A percentile compares a stretch with the other conserved stretches of the same genome.
Conservation (phyloP, 2,113 vertebrate species). For the Scopus umbretta region DNA sequence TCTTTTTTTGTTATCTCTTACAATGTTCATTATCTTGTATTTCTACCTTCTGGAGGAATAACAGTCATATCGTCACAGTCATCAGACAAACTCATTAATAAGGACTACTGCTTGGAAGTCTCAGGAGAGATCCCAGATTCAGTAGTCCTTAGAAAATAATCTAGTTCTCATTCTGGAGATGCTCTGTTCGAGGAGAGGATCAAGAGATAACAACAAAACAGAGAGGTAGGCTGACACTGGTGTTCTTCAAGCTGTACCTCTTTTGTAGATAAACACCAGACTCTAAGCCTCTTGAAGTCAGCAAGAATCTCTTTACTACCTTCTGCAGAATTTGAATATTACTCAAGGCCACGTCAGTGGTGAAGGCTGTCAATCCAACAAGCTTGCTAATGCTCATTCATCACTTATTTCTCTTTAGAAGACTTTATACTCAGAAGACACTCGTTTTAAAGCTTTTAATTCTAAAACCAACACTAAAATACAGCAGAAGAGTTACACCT, state of each 20-base stretch:
- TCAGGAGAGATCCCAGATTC: no score
- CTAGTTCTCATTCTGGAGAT: no score
- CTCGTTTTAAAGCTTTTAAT: not conserved
- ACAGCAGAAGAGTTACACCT: not conserved
- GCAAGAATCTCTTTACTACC: not conserved
- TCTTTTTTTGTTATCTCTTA: no score
- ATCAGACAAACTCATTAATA: not conserved
- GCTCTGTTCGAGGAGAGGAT: no score
- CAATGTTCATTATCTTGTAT: rapidly evolving
- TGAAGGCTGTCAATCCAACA: not conserved
- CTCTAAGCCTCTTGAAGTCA: not conserved
- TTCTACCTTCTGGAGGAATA: not conserved
- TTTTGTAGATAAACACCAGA: not conserved
- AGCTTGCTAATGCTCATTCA: not conserved
- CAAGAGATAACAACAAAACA: no score
- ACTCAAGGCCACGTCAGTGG: not conserved
- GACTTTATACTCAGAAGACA: not conserved
- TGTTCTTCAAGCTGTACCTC: not conserved
- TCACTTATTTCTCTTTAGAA: not conserved
- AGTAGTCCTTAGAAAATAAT: no score
- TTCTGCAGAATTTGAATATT: not conserved
- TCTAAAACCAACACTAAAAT: not conserved
- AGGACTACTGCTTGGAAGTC: not conserved
- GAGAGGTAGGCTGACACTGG: not conserved
- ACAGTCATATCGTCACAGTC: not conserved